phyloP scores from a whole-genome alignment of 2,113 vertebrate genomes.

The Ceyx cyanopectus region DNA sequence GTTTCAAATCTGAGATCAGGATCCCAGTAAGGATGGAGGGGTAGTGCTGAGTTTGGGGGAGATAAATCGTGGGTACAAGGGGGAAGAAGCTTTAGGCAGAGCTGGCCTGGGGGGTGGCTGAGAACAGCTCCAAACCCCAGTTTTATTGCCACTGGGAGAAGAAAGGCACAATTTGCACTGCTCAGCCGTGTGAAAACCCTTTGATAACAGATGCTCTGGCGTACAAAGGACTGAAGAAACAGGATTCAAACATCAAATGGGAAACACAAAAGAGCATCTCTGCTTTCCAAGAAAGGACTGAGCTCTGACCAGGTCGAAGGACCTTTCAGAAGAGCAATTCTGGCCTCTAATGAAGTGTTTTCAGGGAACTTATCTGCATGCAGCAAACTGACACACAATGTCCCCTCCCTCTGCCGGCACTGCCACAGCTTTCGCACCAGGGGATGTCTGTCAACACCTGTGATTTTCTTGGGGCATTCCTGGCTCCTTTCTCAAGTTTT shows the following conservation, averaged over 20 bases:
- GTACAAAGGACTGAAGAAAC: slow-evolving; percentile 23
- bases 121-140: neutral
- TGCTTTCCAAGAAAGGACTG: slow-evolving; percentile 16
- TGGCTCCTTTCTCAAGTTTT: neutral
- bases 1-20: neutral
- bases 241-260: neutral
- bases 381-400: neutral
- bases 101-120: neutral
- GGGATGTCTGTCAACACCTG: neutral
- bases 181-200: neutral
- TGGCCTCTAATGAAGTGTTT: neutral
- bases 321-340: slow-evolving; percentile 30
- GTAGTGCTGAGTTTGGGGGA: neutral
- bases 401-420: neutral
- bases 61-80: neutral
- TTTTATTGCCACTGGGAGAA: neutral
- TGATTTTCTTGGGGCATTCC: neutral
- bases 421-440: neutral
- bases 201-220: neutral
- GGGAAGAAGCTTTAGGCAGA: neutral
- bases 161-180: slow-evolving; percentile 1
- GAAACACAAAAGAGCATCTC: neutral
- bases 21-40: no score
- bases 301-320: neutral
- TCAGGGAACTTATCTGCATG: slow-evolving; percentile 7